These are phyloP conservation scores for Xenopus petersii DNA, from an alignment of 2,797 vertebrate genomes.

Conservation along the genomic window DNA sequence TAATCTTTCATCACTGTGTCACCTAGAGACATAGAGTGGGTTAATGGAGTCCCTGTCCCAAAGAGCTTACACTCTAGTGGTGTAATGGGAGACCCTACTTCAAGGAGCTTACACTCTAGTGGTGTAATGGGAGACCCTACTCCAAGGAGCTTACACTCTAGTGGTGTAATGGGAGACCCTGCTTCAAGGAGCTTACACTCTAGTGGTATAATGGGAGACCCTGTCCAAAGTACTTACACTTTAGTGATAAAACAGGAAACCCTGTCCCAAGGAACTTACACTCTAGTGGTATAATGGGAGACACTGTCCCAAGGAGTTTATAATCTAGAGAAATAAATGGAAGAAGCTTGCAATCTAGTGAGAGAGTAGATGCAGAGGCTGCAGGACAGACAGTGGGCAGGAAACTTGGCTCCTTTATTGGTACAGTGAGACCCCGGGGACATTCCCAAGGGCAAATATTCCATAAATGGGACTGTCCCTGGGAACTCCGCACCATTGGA, in stretches of 20 bases:
- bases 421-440: neutral
- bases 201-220: neutral
- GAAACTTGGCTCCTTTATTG: neutral
- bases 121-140: neutral
- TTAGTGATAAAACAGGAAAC: neutral
- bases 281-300: slow-evolving; percentile 8
- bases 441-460: neutral
- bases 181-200: neutral
- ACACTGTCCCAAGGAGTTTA: too few relatives aligned
- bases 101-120: slow-evolving; percentile 1
- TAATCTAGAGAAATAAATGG: too few relatives aligned
- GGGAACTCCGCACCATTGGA: neutral
- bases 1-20: too few relatives aligned
- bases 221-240: neutral
- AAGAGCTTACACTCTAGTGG: neutral
- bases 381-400: too few relatives aligned
- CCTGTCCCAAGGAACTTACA: slow-evolving; percentile 4
- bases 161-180: neutral
- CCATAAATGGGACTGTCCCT: neutral
- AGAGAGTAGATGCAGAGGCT: too few relatives aligned
- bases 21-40: too few relatives aligned
- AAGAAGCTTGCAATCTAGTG: too few relatives aligned
- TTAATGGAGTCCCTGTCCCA: too few relatives aligned
- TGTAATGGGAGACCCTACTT: neutral
- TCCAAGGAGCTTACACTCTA: slow-evolving; percentile 13